Conservation (phyloP, 2,797 vertebrate genomes). For the Setipinna tenuifilis region DNA sequence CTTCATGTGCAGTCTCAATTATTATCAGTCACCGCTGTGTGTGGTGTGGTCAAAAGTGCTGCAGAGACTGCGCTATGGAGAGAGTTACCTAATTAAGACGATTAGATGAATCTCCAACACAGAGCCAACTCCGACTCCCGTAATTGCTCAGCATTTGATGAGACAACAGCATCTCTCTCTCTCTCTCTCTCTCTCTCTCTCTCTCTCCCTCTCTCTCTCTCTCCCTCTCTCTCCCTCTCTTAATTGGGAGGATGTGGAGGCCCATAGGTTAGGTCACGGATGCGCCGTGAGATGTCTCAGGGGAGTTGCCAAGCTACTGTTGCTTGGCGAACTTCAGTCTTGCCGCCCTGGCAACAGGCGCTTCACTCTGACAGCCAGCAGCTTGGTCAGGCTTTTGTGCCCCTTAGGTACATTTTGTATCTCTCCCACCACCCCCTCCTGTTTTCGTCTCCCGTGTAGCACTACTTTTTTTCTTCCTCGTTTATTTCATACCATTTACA, state of each 20-base stretch:
- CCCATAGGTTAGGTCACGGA: conserved; percentile 46
- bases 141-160: conserved; percentile 45
- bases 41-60: neutral
- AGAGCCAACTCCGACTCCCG: conserved; percentile 25
- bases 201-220: conserved; percentile 36
- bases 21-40: neutral
- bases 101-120: conserved; percentile 38
- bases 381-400: neutral
- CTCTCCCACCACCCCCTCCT: conserved; percentile 34
- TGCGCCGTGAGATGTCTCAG: conserved; percentile 19
- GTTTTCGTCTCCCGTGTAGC: conserved; percentile 50
- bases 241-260: conserved; percentile 52
- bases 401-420: conserved; percentile 38
- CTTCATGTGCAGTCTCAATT: neutral
- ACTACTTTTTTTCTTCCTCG: conserved; percentile 16
- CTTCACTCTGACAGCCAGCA: neutral
- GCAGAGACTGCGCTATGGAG: neutral
- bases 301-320: conserved; percentile 7
- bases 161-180: conserved; percentile 39
- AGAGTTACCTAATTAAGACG: conserved; percentile 46
- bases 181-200: conserved; percentile 35
- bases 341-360: neutral
- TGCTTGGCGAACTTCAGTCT: conserved; percentile 12
- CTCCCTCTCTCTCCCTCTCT: conserved; percentile 35
- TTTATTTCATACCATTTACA: neutral